These are phyloP conservation scores for Elachura formosa DNA, from an alignment of 2,113 vertebrate species.

Conservation along the genomic window DNA sequence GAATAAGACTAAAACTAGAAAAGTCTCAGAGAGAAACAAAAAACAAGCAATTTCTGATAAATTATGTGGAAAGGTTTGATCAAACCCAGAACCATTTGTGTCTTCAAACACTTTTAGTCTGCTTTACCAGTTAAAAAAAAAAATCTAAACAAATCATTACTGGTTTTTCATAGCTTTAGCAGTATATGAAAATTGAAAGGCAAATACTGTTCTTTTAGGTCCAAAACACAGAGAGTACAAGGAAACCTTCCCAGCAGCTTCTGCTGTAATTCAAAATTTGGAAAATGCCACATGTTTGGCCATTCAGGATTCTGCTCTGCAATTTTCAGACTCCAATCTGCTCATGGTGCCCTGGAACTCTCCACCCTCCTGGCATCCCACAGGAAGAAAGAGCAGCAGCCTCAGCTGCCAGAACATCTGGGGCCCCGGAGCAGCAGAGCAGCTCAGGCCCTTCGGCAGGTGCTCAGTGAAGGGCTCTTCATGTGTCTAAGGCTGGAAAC, in stretches of 20 bases:
- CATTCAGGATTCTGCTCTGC: not conserved
- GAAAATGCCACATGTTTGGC: not conserved
- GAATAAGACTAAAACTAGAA: not conserved
- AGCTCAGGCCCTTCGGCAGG: not conserved
- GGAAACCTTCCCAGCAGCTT: not conserved
- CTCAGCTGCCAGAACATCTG: not conserved
- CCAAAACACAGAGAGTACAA: not conserved
- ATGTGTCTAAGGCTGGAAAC: not conserved
- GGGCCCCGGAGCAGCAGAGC: not conserved
- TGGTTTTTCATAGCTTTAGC: not conserved
- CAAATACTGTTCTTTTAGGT: not conserved
- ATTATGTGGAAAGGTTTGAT: not conserved
- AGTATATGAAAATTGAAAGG: not conserved
- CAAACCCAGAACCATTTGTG: not conserved
- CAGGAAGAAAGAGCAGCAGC: not conserved
- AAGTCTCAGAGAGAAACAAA: not conserved
- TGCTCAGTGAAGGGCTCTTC: not conserved
- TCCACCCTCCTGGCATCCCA: slow-evolving; percentile 11
- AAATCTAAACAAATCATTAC: not conserved
- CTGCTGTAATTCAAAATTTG: not conserved
- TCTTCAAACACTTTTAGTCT: not conserved
- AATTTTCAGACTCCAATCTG: not conserved
- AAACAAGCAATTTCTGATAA: not conserved
- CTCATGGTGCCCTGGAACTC: not conserved
- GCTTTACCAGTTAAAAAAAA: not conserved